Evolutionary conservation across 2,888 invertebrate species (phyloP), one percentile per base, ranked within the genome.

Genomic region (Macaria liturata): DNA sequence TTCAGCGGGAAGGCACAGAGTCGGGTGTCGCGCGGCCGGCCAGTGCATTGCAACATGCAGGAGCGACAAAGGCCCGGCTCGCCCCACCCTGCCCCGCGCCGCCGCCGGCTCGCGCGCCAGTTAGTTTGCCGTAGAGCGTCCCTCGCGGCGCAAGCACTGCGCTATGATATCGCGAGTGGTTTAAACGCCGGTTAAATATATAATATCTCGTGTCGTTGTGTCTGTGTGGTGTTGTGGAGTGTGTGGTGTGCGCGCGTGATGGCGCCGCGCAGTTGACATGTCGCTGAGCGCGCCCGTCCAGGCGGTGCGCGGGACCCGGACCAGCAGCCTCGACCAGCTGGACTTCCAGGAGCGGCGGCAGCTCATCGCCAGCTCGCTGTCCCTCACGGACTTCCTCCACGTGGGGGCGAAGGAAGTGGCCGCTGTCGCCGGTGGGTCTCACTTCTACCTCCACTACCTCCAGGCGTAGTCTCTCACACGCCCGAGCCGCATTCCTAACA

Each of bases 321-420:
- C 96, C 90, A 96, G 95, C 86, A 96, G 96, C 80, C 93, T 97
- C 92, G 97, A 97, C 93, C 96, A 96, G 91, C 93, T 97, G 58
- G 97, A 97, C 91, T 97, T 97, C 84, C 97, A 97, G 88, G 97
- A 97, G 93, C 97, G 97, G 84, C 93, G 97, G 74, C 96, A 97
- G 88, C 92, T 97, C 79, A 97, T 97, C 69, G 97, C 97, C 49
- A 97, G 97, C 66, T 97, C 97, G 52, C 86, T 97, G 80, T 97
- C 97, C 66, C 92, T 97, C 62, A 96, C 97, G 69, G 97, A 97
- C 88, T 97, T 97, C 79, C 87, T 96, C 70, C 95, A 95, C 68
- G 95, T 95, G 78, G 95, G 95, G 69, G 94, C 95, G 60, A 91
- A 91, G 79, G 91, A 91, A 78, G 92, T 92, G 70, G 91, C 90